phyloP scores from a whole-genome alignment of 2,888 invertebrate genomes.

The Temnothorax unifasciatus region DNA sequence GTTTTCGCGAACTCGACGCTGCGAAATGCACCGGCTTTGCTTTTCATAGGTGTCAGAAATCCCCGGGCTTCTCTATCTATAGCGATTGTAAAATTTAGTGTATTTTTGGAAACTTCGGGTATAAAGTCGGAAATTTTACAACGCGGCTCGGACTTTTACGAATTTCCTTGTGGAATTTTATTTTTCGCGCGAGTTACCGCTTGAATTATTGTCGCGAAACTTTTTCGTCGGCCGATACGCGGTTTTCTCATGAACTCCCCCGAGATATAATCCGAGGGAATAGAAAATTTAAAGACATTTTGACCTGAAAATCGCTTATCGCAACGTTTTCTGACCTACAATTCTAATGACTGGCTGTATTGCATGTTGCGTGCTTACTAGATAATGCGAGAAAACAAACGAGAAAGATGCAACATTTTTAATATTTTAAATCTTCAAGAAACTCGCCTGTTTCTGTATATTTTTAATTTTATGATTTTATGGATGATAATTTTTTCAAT shows the following conservation, averaged over 20 bases:
- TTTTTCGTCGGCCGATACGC: slow-evolving; percentile 7
- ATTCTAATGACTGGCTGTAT: neutral
- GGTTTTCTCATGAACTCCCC: slow-evolving; percentile 11
- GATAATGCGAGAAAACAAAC: neutral
- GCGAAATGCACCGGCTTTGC: slow-evolving; percentile 60
- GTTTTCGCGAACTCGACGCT: slow-evolving; percentile 50
- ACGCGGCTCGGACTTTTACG: slow-evolving; percentile 20
- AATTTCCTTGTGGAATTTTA: slow-evolving; percentile 49
- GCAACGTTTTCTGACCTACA: neutral
- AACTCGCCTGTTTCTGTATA: neutral
- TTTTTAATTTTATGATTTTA: neutral
- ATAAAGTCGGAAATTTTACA: slow-evolving; percentile 55
- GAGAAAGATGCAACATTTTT: neutral
- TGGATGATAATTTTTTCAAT: neutral
- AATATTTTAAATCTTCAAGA: neutral
- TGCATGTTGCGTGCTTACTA: neutral
- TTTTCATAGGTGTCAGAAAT: slow-evolving; percentile 56
- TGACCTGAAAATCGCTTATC: neutral
- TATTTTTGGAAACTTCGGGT: slow-evolving; percentile 51
- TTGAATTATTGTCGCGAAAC: slow-evolving; percentile 45
- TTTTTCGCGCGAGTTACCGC: slow-evolving; percentile 40
- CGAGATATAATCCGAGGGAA: neutral
- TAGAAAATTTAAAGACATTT: slow-evolving; percentile 3
- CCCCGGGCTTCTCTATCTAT: slow-evolving; percentile 36
- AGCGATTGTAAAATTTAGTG: slow-evolving; percentile 61